phyloP scores from a whole-genome alignment of 1,140 invertebrate genomes.

The Drosophila funebris region DNA sequence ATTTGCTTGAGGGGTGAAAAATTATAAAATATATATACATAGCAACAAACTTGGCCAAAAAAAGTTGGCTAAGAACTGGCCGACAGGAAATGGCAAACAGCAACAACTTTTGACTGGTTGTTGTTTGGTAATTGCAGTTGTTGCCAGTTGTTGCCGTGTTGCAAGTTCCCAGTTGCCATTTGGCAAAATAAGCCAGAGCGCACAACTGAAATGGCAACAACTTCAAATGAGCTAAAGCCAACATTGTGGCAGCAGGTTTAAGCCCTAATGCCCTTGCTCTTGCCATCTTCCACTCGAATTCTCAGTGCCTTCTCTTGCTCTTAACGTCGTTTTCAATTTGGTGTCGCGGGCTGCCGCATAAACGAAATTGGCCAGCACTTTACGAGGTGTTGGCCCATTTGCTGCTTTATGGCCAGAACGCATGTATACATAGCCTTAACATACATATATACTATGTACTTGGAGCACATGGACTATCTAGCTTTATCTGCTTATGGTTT shows the following conservation, averaged over 20 bases:
- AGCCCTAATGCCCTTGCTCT: neutral
- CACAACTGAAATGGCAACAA: conserved; percentile 30
- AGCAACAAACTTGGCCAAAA: conserved; percentile 24
- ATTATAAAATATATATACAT: conserved; percentile 11
- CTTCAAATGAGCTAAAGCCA: conserved; percentile 28
- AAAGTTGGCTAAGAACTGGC: conserved; percentile 14
- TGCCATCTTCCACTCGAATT: neutral
- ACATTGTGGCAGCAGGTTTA: conserved; percentile 12
- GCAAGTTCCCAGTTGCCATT: conserved; percentile 5
- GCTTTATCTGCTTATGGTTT: conserved; percentile 47
- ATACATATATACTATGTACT: neutral
- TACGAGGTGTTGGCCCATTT: conserved; percentile 42
- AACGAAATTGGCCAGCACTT: conserved; percentile 50
- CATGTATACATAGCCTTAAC: neutral
- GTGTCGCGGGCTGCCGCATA: conserved; percentile 29
- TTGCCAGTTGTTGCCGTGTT: conserved; percentile 30
- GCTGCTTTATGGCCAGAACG: conserved; percentile 15
- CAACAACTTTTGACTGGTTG: conserved; percentile 21
- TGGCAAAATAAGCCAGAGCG: neutral
- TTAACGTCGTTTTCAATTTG: conserved; percentile 37
- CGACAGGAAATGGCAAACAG: conserved; percentile 30
- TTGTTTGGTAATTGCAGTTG: conserved; percentile 38
- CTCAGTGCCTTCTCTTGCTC: conserved; percentile 9
- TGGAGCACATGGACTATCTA: conserved; percentile 6
- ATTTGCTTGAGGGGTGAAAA: neutral